Base-by-base conservation (phyloP, 2,888 invertebrate species). In the Cryptocephalus primarius region DNA sequence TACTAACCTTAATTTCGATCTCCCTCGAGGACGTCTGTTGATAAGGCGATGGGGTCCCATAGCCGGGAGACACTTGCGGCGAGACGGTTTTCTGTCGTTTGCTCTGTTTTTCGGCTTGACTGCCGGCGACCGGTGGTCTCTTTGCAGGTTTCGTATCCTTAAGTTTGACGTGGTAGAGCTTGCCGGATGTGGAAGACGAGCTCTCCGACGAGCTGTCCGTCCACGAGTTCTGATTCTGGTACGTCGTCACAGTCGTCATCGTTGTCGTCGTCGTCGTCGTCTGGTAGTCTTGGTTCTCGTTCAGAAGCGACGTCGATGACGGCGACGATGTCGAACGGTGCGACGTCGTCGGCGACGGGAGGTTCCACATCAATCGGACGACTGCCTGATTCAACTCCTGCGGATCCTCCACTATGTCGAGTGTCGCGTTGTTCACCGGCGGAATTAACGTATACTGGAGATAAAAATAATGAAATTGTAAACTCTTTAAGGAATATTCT, bases 361-460 rank as follows among this genome's bases (percentile, higher is more conserved):
- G 67, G 51, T 78, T 75, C 46, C 73, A 75, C 51, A 83, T 75
- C 39, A 89, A 70, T 60, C 84, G 80, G 60, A 82, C 77, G 33
- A 89, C 81, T 44, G 85, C 86, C 44, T 78, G 76, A 61, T 87
- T 83, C 44, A 88, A 63, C 47, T 80, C 75, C 48, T 75, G 73
- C 0, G 85, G 84, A 70, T 87, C 82, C 61, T 86, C 85, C 0
- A 84, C 79, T 1, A 76, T 76, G 38, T 75, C 66, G 39, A 59
- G 58, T 6, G 58, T 50, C n/a, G 50, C 54, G 45, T 49, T 49
- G 45, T 49, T 52, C 9, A 49, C 42, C 4, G 53, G 50, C 32
- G 48, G 45, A 2, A 44, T 48, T 8, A 48, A 31, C 9, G 36
- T 43, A 43, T 46, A 33, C 13, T 42, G 33, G 33, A 9, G 34